Evolutionary conservation across 1,140 invertebrate genomes (phyloP).

Genomic region (Chrysoperla carnea): DNA sequence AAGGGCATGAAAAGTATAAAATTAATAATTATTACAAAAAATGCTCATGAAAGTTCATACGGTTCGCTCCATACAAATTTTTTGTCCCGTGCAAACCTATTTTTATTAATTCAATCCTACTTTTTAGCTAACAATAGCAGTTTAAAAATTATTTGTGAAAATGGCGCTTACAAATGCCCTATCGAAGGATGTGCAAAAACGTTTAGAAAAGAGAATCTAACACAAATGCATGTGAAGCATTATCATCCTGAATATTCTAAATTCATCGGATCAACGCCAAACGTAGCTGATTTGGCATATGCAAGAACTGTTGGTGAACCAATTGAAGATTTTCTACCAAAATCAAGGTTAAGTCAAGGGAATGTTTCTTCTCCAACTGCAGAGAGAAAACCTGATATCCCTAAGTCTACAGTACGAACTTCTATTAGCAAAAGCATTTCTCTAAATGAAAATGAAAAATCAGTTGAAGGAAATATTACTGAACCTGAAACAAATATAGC

Average conservation of each 20-base stretch:
- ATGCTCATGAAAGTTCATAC: too few relatives aligned
- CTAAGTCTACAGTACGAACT: conserved; percentile 1
- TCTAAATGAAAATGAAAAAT: neutral
- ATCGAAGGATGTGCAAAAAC: conserved; percentile 70
- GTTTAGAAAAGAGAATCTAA: conserved; percentile 74
- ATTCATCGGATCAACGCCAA: conserved; percentile 57
- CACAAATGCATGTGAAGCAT: conserved; percentile 84
- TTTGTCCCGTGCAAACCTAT: too few relatives aligned
- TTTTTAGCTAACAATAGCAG: neutral
- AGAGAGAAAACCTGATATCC: conserved; percentile 11
- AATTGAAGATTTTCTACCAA: conserved; percentile 26
- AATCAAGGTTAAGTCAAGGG: conserved; percentile 15
- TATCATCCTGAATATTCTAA: conserved; percentile 67
- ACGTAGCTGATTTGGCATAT: conserved; percentile 68
- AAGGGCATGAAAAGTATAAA: too few relatives aligned
- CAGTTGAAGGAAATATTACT: neutral
- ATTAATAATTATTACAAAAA: too few relatives aligned
- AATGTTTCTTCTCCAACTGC: neutral
- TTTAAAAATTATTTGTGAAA: conserved; percentile 24
- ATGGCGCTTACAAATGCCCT: conserved; percentile 58
- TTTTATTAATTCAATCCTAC: too few relatives aligned
- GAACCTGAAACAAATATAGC: neutral
- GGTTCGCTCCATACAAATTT: too few relatives aligned
- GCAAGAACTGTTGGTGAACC: conserved; percentile 49
- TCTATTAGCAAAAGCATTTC: neutral